Evolutionary conservation across 2,797 vertebrate species (phyloP), one percentile per base, ranked within the genome.

Genomic region (Poecilia wingei): DNA sequence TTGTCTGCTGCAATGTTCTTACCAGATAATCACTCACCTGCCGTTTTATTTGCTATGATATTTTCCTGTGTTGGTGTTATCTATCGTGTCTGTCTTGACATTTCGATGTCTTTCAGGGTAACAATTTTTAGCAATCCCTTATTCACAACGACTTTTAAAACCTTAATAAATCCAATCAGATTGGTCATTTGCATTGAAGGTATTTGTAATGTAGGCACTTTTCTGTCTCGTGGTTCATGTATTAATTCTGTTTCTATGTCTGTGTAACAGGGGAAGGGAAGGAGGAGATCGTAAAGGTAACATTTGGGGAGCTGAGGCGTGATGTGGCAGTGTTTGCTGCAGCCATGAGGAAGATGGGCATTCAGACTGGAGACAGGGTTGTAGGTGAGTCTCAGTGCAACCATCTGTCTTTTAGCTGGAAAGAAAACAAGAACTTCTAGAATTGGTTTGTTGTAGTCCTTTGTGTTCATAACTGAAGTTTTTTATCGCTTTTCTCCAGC

Each of bases 291-390:
- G 70, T 84, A 76, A 99, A 99, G 94, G 97, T 99, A 92, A 98
- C 98, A 2, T 99, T 97, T 64, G 94, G 96, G 55, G 97, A 99
- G 79, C 86, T 99, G 85, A 95, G 96, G 86, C 94, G 95, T 7
- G 95, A 96, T 3, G 98, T 99, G 31, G 98, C 98, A 0, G 75
- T 98, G 88, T 98, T 96, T 46, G 98, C 98, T 12, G 97, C 97
- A 0, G 98, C 98, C 53, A 98, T 99, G 97, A 96, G 98, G 92
- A 98, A 97, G 91, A 97, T 98, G 97, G 98, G 98, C 1, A 41
- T 99, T 59, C 94, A 94, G 89, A 95, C 82, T 0, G 97, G 98
- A 59, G 98, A 99, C 94, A 90, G 98, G 71, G 97, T 99, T 0
- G 97, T 98, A 1, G 98, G 98, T 99, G 85, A 97, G 97, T 93